Base-by-base conservation (phyloP, 1,140 invertebrate genomes). In the Bradysia coprophila region DNA sequence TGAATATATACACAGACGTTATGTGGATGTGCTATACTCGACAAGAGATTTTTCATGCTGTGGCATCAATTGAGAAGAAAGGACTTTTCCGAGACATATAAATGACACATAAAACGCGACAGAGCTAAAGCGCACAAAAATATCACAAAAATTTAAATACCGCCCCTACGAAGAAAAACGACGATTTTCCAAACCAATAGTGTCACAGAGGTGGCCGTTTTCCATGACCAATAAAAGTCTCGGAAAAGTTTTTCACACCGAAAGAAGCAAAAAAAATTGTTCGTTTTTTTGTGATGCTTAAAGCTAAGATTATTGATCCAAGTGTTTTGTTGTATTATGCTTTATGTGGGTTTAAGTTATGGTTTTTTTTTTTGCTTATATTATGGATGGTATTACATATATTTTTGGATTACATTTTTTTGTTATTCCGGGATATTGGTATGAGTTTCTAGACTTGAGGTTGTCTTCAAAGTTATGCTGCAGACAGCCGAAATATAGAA, bases 141-240 rank as follows among this genome's bases (percentile, higher is more conserved):
- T 28, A 28, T 28, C 24, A 28, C 24, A 28, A 28, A 28, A 28
- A 28, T 28, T 28, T 28, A 28, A 28, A 28, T 28, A 28, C 24
- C 24, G 24, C 24, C 24, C 24, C 24, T 28, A 28, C 24, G 24
- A 28, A 28, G 24, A 28, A 28, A 28, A 28, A 28, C 24, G 24
- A 28, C 24, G 24, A 6, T 28, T 28, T 28, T 38, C 18, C 36
- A 38, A 38, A 38, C 36, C 36, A 38, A 38, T 38, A 38, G 36
- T 38, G 36, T 38, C 36, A 38, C 36, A 38, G 36, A 38, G 36
- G 36, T 38, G 36, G 36, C 18, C 36, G 36, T 38, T 20, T 38
- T 20, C 16, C 11, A 20, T 38, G 36, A 19, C 36, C 36, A 38
- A 38, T 38, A 38, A 38, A 38, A 38, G 36, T 18, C 18, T 38